Conservation (phyloP, 2,113 vertebrate genomes). For the Engraulis encrasicolus region DNA sequence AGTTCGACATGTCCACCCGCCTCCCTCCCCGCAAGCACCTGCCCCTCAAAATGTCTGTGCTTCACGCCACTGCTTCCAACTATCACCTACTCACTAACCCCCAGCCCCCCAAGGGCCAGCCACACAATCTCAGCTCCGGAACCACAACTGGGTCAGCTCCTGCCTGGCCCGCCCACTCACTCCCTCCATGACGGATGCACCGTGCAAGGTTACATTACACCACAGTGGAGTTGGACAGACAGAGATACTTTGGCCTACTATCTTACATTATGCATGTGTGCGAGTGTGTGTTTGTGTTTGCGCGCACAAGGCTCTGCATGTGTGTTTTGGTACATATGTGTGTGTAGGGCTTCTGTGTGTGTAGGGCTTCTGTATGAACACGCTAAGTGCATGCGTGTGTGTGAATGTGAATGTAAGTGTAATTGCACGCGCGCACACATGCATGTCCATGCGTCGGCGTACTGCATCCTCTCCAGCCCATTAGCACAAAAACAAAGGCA, state of each 20-base stretch:
- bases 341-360: no score
- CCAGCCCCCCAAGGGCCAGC: no score
- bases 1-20: no score
- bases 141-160: background rate
- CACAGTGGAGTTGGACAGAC: constrained; percentile 40
- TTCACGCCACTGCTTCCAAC: no score
- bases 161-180: background rate
- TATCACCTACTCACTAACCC: no score
- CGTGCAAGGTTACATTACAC: constrained; percentile 31
- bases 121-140: no score
- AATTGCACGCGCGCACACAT: background rate
- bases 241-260: constrained; percentile 53
- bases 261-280: constrained; percentile 67
- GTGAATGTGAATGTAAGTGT: background rate
- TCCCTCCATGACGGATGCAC: constrained; percentile 15
- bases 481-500: background rate
- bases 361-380: no score
- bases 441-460: background rate
- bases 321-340: no score
- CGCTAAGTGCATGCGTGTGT: background rate
- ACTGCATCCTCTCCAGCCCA: background rate
- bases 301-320: background rate
- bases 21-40: background rate
- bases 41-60: background rate
- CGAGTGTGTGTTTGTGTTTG: background rate